Conservation (phyloP, 2,113 vertebrate genomes). For the Poecilia latipinna region DNA sequence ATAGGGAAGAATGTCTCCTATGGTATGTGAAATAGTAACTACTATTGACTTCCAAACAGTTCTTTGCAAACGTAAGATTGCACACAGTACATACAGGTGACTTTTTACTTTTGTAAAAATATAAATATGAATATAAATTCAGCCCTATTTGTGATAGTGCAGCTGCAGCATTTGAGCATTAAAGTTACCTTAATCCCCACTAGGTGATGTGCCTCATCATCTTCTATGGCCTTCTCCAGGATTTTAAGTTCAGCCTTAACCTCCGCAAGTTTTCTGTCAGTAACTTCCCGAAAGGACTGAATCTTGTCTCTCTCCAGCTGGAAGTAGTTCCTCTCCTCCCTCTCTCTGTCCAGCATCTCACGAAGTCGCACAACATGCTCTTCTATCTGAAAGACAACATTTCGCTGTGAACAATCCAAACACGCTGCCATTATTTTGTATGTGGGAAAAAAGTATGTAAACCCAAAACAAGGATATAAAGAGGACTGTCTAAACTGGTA, state of each 20-base stretch:
- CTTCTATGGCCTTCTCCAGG: conserved; percentile 87
- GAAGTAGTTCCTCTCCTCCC: conserved; percentile 93
- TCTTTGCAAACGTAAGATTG: too few species aligned
- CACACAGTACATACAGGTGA: too few species aligned
- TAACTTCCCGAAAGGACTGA: conserved; percentile 89
- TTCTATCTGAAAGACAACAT: conserved; percentile 81
- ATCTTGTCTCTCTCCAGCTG: conserved; percentile 91
- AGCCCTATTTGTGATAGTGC: not conserved
- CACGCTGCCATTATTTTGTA: not conserved
- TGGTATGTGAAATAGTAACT: not conserved
- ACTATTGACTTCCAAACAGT: not conserved
- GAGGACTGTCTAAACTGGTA: too few species aligned
- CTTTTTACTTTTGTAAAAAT: not conserved
- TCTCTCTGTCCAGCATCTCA: conserved; percentile 89
- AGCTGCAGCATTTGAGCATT: not conserved
- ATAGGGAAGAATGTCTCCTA: not conserved
- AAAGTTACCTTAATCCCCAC: conserved; percentile 88
- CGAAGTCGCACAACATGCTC: conserved; percentile 82
- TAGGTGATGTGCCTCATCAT: conserved; percentile 87
- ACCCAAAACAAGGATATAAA: not conserved
- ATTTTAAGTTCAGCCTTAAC: conserved; percentile 83
- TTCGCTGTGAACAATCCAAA: not conserved
- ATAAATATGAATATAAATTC: not conserved
- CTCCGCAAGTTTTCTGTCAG: conserved; percentile 85
- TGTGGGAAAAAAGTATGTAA: too few species aligned